These are phyloP conservation scores for Mastomys natalensis DNA, from an alignment of 2,113 vertebrate genomes.

Conservation along the genomic window DNA sequence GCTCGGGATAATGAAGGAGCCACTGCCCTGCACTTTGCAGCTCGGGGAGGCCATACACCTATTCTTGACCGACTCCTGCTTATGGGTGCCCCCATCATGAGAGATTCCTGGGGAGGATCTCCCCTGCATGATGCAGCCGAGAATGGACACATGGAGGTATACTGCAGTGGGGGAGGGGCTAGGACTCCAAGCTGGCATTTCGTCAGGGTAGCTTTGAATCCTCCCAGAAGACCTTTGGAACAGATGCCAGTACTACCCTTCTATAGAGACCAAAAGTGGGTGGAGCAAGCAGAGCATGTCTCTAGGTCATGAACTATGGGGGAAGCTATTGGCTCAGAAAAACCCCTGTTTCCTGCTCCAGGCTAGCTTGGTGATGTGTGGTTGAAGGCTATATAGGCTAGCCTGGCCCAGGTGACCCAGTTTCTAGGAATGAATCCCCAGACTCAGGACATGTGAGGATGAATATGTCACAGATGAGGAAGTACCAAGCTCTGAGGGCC, in stretches of 20 bases:
- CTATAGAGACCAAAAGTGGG: not conserved
- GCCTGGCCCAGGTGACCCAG: not conserved
- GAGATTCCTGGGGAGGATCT: constrained; percentile 92
- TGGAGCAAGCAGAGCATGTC: not conserved
- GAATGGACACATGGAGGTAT: constrained; percentile 91
- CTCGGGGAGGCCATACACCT: constrained; percentile 90
- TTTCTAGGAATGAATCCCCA: not conserved
- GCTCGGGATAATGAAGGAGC: constrained; percentile 90
- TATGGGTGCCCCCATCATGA: constrained; percentile 87
- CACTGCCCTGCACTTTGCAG: constrained; percentile 92
- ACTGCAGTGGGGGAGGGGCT: fast-evolving
- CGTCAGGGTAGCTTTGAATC: fast-evolving
- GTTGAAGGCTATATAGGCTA: no score
- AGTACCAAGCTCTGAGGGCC: not conserved
- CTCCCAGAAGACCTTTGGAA: not conserved
- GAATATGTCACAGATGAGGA: not conserved
- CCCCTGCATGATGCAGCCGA: constrained; percentile 93
- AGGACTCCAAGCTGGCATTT: not conserved
- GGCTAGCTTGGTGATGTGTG: not conserved
- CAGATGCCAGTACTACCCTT: fast-evolving
- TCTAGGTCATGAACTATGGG: no score
- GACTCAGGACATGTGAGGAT: not conserved
- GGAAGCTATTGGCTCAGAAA: no score
- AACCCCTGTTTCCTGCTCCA: no score
- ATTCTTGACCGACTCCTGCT: constrained; percentile 89